These are phyloP conservation scores for Nymphalis urticae DNA, from an alignment of 2,888 invertebrate species.

Conservation along the genomic window DNA sequence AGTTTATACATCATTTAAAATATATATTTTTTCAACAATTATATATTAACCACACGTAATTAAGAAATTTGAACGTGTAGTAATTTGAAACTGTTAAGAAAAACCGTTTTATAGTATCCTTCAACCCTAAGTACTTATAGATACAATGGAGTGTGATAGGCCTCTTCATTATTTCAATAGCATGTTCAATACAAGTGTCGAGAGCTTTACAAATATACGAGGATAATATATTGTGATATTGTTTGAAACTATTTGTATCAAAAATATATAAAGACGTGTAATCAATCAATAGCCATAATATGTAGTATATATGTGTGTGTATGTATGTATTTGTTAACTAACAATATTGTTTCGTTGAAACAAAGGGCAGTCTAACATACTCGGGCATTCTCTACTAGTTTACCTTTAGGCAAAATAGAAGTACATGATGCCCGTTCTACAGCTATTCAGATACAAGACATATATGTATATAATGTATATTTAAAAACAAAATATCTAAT, in stretches of 20 bases:
- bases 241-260: neutral
- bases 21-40: neutral
- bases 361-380: no score
- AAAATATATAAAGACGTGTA: neutral
- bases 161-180: constrained; percentile 15
- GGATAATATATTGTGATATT: neutral
- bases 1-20: neutral
- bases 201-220: constrained; percentile 21
- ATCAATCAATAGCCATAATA: no score
- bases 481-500: no score
- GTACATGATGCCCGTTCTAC: no score
- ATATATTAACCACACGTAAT: neutral
- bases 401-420: no score
- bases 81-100: neutral
- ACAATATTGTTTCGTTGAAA: no score
- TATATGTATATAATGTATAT: no score
- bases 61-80: neutral
- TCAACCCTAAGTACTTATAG: constrained; percentile 6
- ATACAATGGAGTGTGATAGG: neutral
- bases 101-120: constrained; percentile 14
- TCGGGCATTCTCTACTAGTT: no score
- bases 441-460: no score
- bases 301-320: no score
- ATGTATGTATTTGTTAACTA: no score
- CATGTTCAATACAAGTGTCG: neutral